Percentiles rank a stretch among this genome's conserved stretches.
Conservation (phyloP, 1,140 invertebrate genomes). For the Papilio glaucus region DNA sequence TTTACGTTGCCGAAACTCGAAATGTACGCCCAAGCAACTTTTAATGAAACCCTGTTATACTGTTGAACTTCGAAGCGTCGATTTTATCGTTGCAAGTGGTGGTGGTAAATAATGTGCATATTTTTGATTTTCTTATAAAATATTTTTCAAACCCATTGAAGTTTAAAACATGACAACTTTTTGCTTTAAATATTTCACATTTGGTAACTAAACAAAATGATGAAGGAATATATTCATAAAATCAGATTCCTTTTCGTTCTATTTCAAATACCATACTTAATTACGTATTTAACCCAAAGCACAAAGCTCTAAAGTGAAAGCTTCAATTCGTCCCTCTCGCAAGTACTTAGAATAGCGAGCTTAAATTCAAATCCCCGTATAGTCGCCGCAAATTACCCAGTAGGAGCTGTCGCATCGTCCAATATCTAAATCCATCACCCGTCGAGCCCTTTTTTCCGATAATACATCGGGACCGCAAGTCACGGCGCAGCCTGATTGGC, state of each 20-base stretch:
- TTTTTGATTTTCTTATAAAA: too few relatives aligned
- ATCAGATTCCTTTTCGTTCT: too few relatives aligned
- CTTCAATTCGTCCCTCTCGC: background rate
- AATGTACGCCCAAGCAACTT: conserved; percentile 20
- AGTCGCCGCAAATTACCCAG: conserved; percentile 25
- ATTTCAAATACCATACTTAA: background rate
- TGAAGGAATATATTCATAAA: too few relatives aligned
- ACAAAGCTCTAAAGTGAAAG: background rate
- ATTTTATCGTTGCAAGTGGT: conserved; percentile 13
- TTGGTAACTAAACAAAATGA: too few relatives aligned
- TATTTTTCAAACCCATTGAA: too few relatives aligned
- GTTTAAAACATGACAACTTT: too few relatives aligned
- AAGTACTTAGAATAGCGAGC: background rate
- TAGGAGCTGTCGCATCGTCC: conserved; percentile 2
- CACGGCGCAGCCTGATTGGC: conserved; percentile 65
- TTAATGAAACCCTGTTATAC: conserved; percentile 18
- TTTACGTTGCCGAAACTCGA: conserved; percentile 18
- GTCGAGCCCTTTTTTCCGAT: conserved; percentile 34
- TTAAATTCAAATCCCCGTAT: conserved; percentile 8
- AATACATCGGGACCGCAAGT: conserved; percentile 52
- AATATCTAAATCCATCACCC: conserved; percentile 33
- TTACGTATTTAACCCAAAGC: background rate
- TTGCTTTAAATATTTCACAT: too few relatives aligned
- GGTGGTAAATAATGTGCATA: too few relatives aligned
- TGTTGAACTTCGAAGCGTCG: background rate